Conservation (phyloP, 2,797 vertebrate genomes). For the Pampus argenteus region DNA sequence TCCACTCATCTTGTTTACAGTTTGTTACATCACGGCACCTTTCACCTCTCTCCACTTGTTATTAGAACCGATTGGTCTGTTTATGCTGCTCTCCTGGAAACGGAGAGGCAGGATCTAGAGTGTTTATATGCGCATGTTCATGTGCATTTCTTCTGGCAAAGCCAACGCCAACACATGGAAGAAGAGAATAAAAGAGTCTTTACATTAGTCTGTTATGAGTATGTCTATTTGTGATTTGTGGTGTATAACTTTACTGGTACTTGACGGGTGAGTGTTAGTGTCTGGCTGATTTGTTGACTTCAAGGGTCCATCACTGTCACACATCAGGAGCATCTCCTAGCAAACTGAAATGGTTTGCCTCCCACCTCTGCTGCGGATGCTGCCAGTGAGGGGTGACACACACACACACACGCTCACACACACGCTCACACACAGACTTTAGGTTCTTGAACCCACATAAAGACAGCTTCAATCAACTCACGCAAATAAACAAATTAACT, state of each 20-base stretch:
- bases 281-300: constrained; percentile 23
- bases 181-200: background rate
- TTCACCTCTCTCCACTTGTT: constrained; percentile 40
- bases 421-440: background rate
- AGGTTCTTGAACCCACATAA: background rate
- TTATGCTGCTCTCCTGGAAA: constrained; percentile 34
- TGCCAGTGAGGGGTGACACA: constrained; percentile 29
- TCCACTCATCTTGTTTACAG: constrained; percentile 71
- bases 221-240: constrained; percentile 6
- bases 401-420: background rate
- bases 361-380: constrained; percentile 22
- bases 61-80: constrained; percentile 57
- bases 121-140: constrained; percentile 12
- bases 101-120: background rate
- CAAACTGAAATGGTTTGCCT: constrained; percentile 50
- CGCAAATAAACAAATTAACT: constrained; percentile 23
- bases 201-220: constrained; percentile 5
- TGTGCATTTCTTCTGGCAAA: constrained; percentile 17
- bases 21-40: constrained; percentile 67
- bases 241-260: constrained; percentile 6
- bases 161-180: background rate
- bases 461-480: constrained; percentile 9
- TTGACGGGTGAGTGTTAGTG: constrained; percentile 9
- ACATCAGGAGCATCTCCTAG: constrained; percentile 34
- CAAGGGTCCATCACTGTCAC: background rate